phyloP scores from a whole-genome alignment of 2,797 vertebrate species.

The Halcyon badia region DNA sequence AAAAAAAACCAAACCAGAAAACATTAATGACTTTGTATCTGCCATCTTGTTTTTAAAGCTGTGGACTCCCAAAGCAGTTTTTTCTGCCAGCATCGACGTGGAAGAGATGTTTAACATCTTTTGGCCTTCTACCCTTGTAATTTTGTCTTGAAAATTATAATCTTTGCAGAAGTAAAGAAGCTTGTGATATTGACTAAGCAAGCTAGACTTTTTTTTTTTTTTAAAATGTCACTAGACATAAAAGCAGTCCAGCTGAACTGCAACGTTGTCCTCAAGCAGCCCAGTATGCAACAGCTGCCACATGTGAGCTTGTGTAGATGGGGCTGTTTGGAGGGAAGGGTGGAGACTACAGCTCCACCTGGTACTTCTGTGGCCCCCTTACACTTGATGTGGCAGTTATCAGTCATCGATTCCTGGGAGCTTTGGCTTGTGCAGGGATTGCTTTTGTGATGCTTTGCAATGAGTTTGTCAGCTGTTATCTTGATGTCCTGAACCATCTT shows the following conservation, averaged over 20 bases:
- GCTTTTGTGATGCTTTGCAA: neutral
- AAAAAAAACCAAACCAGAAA: neutral
- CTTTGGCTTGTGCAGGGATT: neutral
- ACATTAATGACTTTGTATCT: neutral
- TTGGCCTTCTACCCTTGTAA: neutral
- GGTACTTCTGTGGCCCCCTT: neutral
- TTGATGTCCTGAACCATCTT: neutral
- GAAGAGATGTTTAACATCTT: neutral
- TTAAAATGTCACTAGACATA: neutral
- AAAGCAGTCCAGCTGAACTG: neutral
- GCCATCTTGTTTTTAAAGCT: neutral
- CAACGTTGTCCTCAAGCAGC: accelerated
- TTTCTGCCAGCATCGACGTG: neutral
- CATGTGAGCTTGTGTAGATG: accelerated
- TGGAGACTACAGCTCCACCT: neutral
- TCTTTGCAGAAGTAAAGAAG: neutral
- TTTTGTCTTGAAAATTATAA: neutral
- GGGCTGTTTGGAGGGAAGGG: neutral
- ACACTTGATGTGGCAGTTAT: neutral
- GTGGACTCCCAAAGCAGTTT: neutral
- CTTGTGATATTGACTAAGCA: neutral
- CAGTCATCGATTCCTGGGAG: neutral
- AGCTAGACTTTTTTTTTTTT: neutral
- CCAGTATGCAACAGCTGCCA: accelerated
- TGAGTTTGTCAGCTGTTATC: neutral